phyloP scores from a whole-genome alignment of 2,113 vertebrate genomes.

The Apteryx owenii region DNA sequence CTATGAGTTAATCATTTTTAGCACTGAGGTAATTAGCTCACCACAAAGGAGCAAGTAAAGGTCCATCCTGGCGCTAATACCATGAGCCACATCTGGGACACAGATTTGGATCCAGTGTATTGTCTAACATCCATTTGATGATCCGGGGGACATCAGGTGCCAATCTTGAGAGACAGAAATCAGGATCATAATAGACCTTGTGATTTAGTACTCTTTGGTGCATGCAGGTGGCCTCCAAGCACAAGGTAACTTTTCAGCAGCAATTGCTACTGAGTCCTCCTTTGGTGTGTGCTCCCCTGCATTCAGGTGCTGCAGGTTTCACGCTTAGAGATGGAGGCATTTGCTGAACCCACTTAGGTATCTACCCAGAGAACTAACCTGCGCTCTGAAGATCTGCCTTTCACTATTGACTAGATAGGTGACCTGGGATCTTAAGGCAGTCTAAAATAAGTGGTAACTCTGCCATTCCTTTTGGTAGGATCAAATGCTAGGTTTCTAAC shows the following conservation, averaged over 20 bases:
- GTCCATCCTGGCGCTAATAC: fast-evolving
- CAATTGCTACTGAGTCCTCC: background rate
- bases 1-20: background rate
- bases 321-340: background rate
- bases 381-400: background rate
- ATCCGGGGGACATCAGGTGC: background rate
- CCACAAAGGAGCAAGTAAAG: background rate
- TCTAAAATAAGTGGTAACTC: background rate
- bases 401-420: background rate
- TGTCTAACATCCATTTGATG: background rate
- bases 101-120: background rate
- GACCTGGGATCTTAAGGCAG: background rate
- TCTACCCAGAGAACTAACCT: background rate
- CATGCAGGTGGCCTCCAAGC: background rate
- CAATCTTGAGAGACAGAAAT: background rate
- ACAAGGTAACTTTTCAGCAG: background rate
- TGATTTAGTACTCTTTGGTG: background rate
- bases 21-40: background rate
- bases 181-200: background rate
- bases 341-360: background rate
- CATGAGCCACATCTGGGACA: background rate
- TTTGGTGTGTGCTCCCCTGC: background rate
- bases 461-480: background rate
- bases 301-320: background rate
- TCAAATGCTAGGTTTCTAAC: background rate